Percentiles rank a stretch among this genome's conserved stretches.
These are phyloP conservation scores for Drosophila arizonae DNA, from an alignment of 1,140 invertebrate genomes.

Conservation along the genomic window DNA sequence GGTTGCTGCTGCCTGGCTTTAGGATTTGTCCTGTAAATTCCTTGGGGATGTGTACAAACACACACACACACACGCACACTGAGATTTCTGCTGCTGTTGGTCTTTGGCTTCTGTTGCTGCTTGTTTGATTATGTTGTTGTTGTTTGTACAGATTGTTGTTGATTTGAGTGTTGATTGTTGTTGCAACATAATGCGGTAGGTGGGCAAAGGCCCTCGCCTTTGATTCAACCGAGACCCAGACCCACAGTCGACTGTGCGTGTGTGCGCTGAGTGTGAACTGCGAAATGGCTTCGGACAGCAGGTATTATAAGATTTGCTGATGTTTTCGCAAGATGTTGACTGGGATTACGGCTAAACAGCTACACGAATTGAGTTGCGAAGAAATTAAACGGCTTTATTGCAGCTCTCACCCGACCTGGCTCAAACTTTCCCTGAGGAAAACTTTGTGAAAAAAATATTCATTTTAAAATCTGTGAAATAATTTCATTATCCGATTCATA, in stretches of 20 bases:
- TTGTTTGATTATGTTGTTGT: conserved; percentile 71
- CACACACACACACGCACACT: conserved; percentile 17
- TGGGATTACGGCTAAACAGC: not conserved
- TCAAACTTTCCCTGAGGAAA: not conserved
- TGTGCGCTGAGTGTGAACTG: conserved; percentile 7
- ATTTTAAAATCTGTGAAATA: too few relatives aligned
- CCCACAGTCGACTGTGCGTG: not conserved
- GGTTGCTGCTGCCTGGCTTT: conserved; percentile 13
- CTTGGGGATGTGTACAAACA: conserved; percentile 72
- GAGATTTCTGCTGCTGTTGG: not conserved
- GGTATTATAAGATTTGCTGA: conserved; percentile 2
- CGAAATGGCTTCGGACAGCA: not conserved
- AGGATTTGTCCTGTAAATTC: conserved; percentile 70
- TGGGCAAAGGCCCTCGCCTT: conserved; percentile 39
- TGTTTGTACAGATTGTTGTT: conserved; percentile 78
- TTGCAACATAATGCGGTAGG: conserved; percentile 59
- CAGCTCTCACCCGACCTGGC: not conserved
- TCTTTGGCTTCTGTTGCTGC: conserved; percentile 33
- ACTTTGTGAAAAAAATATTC: too few relatives aligned
- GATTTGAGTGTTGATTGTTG: conserved; percentile 78
- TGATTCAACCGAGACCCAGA: conserved; percentile 16
- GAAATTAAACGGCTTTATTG: not conserved
- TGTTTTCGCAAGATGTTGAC: not conserved
- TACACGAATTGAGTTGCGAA: conserved; percentile 5
- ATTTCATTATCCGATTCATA: too few relatives aligned